These are phyloP conservation scores for Castor canadensis DNA, from an alignment of 2,113 vertebrate species.

Conservation along the genomic window DNA sequence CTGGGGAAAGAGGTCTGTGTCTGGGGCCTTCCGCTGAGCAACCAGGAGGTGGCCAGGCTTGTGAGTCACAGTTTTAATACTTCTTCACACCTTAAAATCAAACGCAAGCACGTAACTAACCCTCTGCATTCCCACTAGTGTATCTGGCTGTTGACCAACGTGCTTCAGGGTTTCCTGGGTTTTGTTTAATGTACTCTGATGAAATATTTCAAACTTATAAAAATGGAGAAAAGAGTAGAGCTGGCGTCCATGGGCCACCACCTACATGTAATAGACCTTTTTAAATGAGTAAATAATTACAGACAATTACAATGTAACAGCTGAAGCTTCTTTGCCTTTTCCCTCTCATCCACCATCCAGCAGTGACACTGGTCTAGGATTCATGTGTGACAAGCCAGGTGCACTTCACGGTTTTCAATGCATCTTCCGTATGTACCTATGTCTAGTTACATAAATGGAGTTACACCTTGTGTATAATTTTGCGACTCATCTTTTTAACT, in stretches of 20 bases:
- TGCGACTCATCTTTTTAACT: neutral
- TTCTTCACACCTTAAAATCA: neutral
- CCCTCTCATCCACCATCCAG: neutral
- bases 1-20: constrained; percentile 53
- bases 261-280: neutral
- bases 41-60: constrained; percentile 56
- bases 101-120: neutral
- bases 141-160: neutral
- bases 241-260: neutral
- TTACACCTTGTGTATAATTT: neutral
- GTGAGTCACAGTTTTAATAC: constrained; percentile 51
- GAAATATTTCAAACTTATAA: neutral
- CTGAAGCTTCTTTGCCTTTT: neutral
- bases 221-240: neutral
- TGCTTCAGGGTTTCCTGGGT: neutral
- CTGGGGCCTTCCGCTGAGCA: constrained; percentile 64
- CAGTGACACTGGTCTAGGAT: neutral
- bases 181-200: neutral
- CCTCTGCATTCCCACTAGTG: neutral
- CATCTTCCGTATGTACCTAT: neutral
- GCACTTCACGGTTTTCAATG: too few relatives aligned
- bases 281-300: neutral
- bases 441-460: neutral
- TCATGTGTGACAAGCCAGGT: neutral
- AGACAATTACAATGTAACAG: neutral